Conservation (phyloP, 1,140 invertebrate genomes). For the Lucilia sericata region DNA sequence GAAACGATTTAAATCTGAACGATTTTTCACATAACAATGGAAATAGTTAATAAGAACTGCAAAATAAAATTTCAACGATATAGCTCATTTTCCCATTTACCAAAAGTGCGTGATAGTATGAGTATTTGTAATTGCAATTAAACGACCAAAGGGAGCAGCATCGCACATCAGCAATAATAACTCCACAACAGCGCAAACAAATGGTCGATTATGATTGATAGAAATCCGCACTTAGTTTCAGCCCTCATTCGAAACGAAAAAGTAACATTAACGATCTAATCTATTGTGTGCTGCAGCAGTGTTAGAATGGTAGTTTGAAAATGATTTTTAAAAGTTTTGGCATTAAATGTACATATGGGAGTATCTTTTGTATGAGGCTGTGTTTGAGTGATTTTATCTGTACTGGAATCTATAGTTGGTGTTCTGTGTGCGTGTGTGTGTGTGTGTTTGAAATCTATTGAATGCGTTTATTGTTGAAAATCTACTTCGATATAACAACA, state of each 20-base stretch:
- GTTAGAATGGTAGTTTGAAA: no score
- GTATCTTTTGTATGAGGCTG: not conserved
- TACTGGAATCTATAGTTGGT: no score
- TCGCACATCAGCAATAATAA: no score
- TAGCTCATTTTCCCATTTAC: no score
- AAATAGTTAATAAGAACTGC: no score
- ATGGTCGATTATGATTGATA: slow-evolving; percentile 1
- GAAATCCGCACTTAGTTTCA: not conserved
- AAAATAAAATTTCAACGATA: not conserved
- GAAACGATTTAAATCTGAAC: no score
- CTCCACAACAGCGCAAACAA: not conserved
- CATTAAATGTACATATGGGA: not conserved
- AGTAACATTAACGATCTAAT: not conserved
- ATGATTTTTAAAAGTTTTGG: not conserved
- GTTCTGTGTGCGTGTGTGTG: no score
- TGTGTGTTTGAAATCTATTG: not conserved
- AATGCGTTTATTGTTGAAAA: not conserved
- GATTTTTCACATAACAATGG: no score
- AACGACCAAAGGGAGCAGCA: not conserved
- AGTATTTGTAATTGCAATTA: not conserved
- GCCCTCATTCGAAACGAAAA: not conserved
- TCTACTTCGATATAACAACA: not conserved
- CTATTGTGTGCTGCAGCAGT: not conserved
- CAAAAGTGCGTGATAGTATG: no score
- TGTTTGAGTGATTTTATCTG: not conserved